Evolutionary conservation across 2,797 vertebrate species (phyloP).

Genomic region (Xyrichtys novacula): DNA sequence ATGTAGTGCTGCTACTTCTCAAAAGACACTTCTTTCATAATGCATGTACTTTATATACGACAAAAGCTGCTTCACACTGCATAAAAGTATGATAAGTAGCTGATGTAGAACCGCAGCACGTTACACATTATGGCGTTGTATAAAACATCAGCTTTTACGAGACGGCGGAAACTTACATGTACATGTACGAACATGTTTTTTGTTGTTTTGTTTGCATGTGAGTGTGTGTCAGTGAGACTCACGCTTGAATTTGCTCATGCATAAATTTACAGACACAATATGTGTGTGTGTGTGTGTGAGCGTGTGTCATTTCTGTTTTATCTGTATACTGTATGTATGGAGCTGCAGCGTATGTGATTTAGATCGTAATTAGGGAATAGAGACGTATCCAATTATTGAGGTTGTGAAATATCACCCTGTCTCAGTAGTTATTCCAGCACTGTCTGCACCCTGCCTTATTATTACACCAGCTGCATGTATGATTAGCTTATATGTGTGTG

Average conservation of each 20-base stretch:
- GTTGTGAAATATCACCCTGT: constrained; percentile 77
- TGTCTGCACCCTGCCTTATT: constrained; percentile 69
- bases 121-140: background rate
- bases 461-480: constrained; percentile 71
- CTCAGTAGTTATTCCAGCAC: constrained; percentile 71
- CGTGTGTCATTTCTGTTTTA: constrained; percentile 51
- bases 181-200: background rate
- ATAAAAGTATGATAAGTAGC: constrained; percentile 7
- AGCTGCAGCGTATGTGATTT: constrained; percentile 73
- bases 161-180: background rate
- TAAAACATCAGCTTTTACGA: background rate
- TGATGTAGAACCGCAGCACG: background rate
- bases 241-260: constrained; percentile 11
- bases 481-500: constrained; percentile 47
- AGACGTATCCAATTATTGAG: constrained; percentile 82
- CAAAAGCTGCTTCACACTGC: constrained; percentile 6
- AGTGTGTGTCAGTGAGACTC: background rate
- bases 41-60: constrained; percentile 3
- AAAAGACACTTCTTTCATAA: constrained; percentile 19
- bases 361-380: constrained; percentile 82
- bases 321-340: constrained; percentile 49
- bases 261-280: constrained; percentile 27
- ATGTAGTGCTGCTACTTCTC: constrained; percentile 14
- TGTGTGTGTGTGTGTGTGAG: constrained; percentile 20
- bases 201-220: background rate